phyloP scores from a whole-genome alignment of 2,797 vertebrate genomes.

The Scyliorhinus canicula region DNA sequence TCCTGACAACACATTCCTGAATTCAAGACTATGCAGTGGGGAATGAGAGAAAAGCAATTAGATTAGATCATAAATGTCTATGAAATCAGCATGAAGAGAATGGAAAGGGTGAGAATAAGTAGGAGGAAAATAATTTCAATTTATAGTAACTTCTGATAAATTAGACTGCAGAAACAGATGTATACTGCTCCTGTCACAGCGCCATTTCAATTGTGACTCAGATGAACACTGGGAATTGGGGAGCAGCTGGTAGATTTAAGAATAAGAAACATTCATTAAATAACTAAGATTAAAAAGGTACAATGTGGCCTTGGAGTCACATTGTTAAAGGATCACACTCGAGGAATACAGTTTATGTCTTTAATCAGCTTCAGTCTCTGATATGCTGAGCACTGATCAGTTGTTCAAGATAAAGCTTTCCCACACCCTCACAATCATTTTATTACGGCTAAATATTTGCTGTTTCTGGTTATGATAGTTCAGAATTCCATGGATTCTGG shows the following conservation, averaged over 20 bases:
- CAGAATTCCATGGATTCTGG: too few species aligned
- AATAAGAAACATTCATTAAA: not conserved
- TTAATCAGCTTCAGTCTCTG: not conserved
- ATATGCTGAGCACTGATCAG: not conserved
- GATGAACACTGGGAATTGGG: slow-evolving; percentile 1
- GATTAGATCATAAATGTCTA: not conserved
- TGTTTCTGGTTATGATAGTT: too few species aligned
- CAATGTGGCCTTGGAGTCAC: slow-evolving; percentile 2
- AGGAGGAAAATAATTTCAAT: slow-evolving; percentile 18
- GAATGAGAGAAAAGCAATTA: not conserved
- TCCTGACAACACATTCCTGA: not conserved
- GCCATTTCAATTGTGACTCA: slow-evolving; percentile 16
- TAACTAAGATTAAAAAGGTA: not conserved
- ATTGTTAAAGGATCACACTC: not conserved
- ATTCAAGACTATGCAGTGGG: not conserved
- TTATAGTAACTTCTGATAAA: not conserved
- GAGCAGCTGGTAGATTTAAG: not conserved
- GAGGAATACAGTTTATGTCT: not conserved
- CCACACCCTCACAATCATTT: not conserved
- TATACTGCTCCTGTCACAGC: not conserved
- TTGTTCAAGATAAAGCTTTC: not conserved
- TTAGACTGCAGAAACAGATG: not conserved
- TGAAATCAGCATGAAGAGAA: not conserved
- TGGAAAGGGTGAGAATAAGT: not conserved
- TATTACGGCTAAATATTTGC: not conserved